Percentiles rank a stretch among this genome's conserved stretches.
phyloP scores from a whole-genome alignment of 2,888 invertebrate species.

The Tetragnatha montana region DNA sequence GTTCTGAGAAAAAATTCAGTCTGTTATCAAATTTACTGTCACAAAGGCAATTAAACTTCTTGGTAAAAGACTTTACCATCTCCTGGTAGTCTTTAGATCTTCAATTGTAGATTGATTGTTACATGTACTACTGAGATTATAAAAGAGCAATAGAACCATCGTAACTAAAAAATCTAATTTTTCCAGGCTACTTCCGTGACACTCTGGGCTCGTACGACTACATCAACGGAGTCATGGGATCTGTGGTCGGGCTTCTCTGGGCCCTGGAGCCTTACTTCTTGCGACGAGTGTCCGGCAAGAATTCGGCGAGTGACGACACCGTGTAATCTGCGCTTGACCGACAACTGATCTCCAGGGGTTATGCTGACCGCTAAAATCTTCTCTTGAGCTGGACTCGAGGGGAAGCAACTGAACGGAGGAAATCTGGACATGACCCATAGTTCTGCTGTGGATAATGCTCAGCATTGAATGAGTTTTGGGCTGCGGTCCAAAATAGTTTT shows the following conservation, averaged over 20 bases:
- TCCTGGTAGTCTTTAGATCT: background rate
- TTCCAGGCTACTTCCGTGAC: conserved; percentile 72
- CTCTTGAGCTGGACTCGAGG: background rate
- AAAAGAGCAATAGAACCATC: background rate
- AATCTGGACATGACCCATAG: background rate
- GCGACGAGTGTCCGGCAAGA: background rate
- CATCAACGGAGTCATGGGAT: conserved; percentile 61
- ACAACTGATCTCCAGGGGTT: background rate
- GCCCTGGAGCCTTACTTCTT: conserved; percentile 58
- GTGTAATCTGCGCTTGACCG: background rate
- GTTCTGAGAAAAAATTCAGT: too few species aligned
- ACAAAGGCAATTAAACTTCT: too few species aligned
- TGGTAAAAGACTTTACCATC: too few species aligned
- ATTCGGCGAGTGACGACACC: background rate
- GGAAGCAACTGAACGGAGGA: background rate
- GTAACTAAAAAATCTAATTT: background rate
- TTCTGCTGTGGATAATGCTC: background rate
- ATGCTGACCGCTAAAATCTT: background rate
- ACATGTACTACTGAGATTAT: background rate
- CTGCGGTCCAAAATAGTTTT: too few species aligned
- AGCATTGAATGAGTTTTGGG: background rate
- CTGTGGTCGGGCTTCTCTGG: conserved; percentile 70
- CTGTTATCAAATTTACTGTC: too few species aligned
- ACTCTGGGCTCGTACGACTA: conserved; percentile 69
- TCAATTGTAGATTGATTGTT: background rate